Evolutionary conservation across 2,888 invertebrate genomes (phyloP).

Genomic region (Troglohyphantes excavatus): DNA sequence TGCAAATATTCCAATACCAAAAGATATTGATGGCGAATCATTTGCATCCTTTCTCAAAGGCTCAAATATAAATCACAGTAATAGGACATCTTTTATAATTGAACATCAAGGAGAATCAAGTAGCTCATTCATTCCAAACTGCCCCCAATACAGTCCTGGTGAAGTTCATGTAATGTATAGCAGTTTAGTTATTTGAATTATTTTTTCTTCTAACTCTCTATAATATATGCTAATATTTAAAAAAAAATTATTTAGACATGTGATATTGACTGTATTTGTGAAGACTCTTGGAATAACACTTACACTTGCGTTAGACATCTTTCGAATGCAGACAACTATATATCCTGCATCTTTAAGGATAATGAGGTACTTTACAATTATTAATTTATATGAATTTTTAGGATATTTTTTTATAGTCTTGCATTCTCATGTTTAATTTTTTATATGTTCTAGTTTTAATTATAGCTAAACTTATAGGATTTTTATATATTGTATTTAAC

Average conservation of each 20-base stretch:
- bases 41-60: conserved; percentile 82
- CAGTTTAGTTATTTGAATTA: conserved; percentile 14
- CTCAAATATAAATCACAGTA: conserved; percentile 69
- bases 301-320: conserved; percentile 89
- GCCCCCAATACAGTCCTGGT: conserved; percentile 84
- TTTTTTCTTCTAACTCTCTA: background rate
- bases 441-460: background rate
- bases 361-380: conserved; percentile 82
- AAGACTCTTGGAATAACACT: conserved; percentile 92
- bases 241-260: conserved; percentile 85
- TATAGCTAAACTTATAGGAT: background rate
- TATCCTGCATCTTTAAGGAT: conserved; percentile 87
- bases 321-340: conserved; percentile 84
- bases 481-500: conserved; percentile 1
- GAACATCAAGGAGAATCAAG: conserved; percentile 92
- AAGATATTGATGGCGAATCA: conserved; percentile 87
- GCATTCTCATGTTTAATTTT: background rate
- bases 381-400: background rate
- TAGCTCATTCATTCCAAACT: conserved; percentile 85
- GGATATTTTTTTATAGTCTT: background rate
- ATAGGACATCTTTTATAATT: conserved; percentile 87
- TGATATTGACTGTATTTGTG: conserved; percentile 89
- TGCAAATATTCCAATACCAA: conserved; percentile 85
- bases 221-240: background rate
- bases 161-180: conserved; percentile 68